Evolutionary conservation across 1,140 invertebrate species (phyloP).

Genomic region (Hyphantria cunea): DNA sequence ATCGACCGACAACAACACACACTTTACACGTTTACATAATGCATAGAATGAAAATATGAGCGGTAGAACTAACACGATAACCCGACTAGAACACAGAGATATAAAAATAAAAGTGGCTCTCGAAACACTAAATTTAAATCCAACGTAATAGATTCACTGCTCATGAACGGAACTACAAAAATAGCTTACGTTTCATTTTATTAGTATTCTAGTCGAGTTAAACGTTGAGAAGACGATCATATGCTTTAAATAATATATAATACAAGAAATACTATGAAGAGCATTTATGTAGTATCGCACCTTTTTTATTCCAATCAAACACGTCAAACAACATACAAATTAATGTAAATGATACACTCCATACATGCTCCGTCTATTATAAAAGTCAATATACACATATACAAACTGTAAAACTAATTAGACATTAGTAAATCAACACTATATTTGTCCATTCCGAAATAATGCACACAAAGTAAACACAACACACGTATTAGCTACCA

Average conservation of each 20-base stretch:
- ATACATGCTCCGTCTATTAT: constrained; percentile 2
- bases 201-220: not conserved
- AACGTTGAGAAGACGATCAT: not conserved
- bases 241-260: constrained; percentile 7
- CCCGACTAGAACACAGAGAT: not conserved
- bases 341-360: too few species aligned
- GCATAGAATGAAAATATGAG: constrained; percentile 21
- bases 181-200: not conserved
- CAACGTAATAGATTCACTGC: too few species aligned
- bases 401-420: constrained; percentile 19
- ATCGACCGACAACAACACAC: constrained; percentile 17
- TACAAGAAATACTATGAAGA: not conserved
- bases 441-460: constrained; percentile 25
- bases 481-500: constrained; percentile 19
- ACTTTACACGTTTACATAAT: constrained; percentile 12
- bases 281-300: constrained; percentile 3
- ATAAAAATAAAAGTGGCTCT: too few species aligned
- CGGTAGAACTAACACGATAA: constrained; percentile 2
- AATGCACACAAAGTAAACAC: constrained; percentile 11
- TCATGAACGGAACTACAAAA: too few species aligned
- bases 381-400: constrained; percentile 16
- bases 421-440: constrained; percentile 20
- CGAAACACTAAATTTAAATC: too few species aligned
- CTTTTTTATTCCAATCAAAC: not conserved
- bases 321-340: too few species aligned